Percentiles rank a stretch among this genome's conserved stretches.
Evolutionary conservation across 2,888 invertebrate species (phyloP).

Genomic region (Epistrophe eligans): DNA sequence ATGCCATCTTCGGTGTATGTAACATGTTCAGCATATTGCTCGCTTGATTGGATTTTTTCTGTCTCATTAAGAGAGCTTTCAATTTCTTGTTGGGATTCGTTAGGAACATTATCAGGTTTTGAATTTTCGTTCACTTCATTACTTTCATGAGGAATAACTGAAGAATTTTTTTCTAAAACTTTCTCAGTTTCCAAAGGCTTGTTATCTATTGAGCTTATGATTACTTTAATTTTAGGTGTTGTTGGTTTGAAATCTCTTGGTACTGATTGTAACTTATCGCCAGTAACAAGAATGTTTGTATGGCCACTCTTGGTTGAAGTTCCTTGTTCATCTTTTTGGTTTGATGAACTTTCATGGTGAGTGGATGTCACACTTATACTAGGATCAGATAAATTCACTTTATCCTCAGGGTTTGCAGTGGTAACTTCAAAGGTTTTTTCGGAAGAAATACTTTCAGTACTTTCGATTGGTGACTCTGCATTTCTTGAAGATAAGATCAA

Average conservation of each 20-base stretch:
- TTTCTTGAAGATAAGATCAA: neutral
- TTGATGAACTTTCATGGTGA: neutral
- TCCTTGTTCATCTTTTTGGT: neutral
- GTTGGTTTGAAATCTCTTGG: neutral
- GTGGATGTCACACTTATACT: neutral
- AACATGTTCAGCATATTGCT: constrained; percentile 85
- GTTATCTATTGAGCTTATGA: neutral
- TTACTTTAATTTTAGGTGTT: neutral
- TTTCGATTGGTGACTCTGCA: neutral
- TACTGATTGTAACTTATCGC: neutral
- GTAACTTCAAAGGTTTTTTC: neutral
- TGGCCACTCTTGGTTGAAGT: neutral
- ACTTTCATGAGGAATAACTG: neutral
- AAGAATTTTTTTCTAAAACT: neutral
- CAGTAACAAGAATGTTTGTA: neutral
- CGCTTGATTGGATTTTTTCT: constrained; percentile 31
- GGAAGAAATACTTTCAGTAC: neutral
- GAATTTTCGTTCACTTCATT: constrained; percentile 7
- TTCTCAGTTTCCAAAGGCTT: neutral
- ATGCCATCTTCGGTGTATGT: constrained; percentile 88
- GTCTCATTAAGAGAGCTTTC: constrained; percentile 6
- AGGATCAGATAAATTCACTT: neutral
- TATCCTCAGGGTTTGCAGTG: neutral
- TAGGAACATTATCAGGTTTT: neutral
- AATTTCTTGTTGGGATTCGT: neutral